Conservation (phyloP, 2,888 invertebrate genomes). For the Drosophila mimetica region DNA sequence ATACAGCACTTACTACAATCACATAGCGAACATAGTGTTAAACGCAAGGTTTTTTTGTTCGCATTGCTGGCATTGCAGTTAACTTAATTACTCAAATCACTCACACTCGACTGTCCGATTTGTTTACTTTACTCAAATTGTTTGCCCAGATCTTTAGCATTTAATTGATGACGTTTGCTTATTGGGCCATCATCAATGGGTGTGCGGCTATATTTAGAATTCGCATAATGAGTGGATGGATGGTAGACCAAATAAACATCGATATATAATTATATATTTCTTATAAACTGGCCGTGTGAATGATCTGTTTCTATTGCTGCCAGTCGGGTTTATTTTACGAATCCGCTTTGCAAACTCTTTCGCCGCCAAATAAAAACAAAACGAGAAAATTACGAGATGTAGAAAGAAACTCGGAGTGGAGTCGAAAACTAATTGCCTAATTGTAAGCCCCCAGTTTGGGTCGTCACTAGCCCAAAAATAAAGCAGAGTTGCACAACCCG, state of each 20-base stretch:
- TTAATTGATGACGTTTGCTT: constrained; percentile 28
- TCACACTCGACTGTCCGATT: constrained; percentile 25
- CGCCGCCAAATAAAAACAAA: constrained; percentile 39
- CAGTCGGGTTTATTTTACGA: constrained; percentile 6
- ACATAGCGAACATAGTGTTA: constrained; percentile 1
- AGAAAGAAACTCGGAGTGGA: constrained; percentile 37
- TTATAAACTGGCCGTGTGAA: constrained; percentile 36
- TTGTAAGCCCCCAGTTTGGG: constrained; percentile 54
- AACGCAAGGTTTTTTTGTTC: constrained; percentile 42
- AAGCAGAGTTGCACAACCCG: constrained; percentile 59
- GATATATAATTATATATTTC: constrained; percentile 22
- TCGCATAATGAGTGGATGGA: constrained; percentile 17
- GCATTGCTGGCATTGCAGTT: constrained; percentile 50
- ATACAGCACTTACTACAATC: constrained; percentile 17
- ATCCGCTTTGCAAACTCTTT: constrained; percentile 42
- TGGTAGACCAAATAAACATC: constrained; percentile 21
- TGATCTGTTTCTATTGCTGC: constrained; percentile 15
- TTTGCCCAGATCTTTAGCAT: constrained; percentile 14
- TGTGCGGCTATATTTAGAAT: constrained; percentile 22
- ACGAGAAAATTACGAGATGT: constrained; percentile 28
- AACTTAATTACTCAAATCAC: constrained; percentile 59
- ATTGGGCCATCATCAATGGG: constrained; percentile 28
- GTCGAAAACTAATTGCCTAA: constrained; percentile 60
- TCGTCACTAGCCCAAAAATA: constrained; percentile 39
- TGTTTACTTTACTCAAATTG: constrained; percentile 21